Conservation (phyloP, 1,140 invertebrate species). For the Drosophila kurseongensis region DNA sequence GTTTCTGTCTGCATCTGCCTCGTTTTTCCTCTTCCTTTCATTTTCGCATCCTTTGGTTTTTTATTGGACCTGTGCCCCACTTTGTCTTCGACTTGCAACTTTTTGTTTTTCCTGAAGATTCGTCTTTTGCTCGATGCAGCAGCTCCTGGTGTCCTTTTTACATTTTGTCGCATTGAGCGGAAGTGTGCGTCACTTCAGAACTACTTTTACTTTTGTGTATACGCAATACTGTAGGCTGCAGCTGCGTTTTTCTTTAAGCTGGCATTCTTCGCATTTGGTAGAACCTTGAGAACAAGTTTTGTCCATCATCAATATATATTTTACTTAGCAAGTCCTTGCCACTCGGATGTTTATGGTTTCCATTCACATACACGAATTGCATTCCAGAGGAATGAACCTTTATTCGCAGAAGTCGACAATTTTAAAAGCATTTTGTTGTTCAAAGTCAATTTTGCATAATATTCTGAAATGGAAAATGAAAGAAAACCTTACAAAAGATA, state of each 20-base stretch:
- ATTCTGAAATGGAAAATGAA: too few relatives aligned
- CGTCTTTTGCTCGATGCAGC: conserved; percentile 13
- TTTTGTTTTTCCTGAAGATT: conserved; percentile 58
- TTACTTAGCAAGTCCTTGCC: conserved; percentile 52
- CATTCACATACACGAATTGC: conserved; percentile 20
- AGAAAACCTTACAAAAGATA: too few relatives aligned
- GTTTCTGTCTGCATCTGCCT: conserved; percentile 19
- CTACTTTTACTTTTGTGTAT: conserved; percentile 80
- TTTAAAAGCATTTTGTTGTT: neutral
- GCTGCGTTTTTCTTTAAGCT: neutral
- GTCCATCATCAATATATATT: conserved; percentile 27
- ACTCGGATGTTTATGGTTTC: conserved; percentile 14
- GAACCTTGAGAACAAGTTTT: conserved; percentile 49
- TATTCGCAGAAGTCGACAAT: conserved; percentile 1
- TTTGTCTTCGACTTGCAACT: conserved; percentile 72
- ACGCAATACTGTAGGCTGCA: conserved; percentile 61
- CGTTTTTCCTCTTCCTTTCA: conserved; percentile 4
- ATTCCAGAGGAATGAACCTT: neutral
- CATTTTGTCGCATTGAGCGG: conserved; percentile 74
- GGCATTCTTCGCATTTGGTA: conserved; percentile 4
- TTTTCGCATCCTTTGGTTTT: conserved; percentile 31
- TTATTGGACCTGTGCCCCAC: conserved; percentile 60
- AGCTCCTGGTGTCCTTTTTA: conserved; percentile 59
- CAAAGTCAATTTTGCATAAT: too few relatives aligned
- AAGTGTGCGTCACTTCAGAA: conserved; percentile 72